Conservation (phyloP, 2,113 vertebrate genomes). For the Cebidichthys violaceus region DNA sequence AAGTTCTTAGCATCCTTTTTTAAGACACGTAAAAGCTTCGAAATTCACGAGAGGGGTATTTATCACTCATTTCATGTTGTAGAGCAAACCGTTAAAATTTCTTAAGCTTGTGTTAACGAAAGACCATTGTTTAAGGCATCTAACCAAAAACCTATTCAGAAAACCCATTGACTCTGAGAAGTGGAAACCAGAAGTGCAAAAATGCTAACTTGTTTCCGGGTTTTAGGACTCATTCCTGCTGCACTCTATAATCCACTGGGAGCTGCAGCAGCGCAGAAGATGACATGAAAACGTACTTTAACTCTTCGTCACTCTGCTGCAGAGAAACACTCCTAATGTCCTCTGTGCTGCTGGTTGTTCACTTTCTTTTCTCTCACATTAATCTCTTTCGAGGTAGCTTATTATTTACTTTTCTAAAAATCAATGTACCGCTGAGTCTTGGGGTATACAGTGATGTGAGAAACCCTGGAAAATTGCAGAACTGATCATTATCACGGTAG, state of each 20-base stretch:
- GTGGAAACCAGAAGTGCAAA: not conserved
- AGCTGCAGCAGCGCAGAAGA: constrained; percentile 1
- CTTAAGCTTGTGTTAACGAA: not conserved
- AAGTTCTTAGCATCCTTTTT: too few species aligned
- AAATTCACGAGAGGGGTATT: not conserved
- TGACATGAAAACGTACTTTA: constrained; percentile 9
- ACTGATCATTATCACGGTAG: constrained; percentile 46
- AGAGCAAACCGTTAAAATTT: not conserved
- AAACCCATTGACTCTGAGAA: not conserved
- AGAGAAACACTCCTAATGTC: constrained; percentile 27
- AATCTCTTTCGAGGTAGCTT: constrained; percentile 12
- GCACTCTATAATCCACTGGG: not conserved
- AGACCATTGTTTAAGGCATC: not conserved
- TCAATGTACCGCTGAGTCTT: constrained; percentile 21
- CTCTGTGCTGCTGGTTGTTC: not conserved
- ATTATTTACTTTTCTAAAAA: constrained; percentile 46
- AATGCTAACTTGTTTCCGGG: too few species aligned
- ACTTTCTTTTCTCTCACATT: constrained; percentile 22
- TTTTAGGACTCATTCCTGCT: not conserved
- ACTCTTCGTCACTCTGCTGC: constrained; percentile 5
- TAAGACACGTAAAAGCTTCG: not conserved
- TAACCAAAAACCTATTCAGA: not conserved
- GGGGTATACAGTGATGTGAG: constrained; percentile 13
- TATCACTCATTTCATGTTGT: not conserved
- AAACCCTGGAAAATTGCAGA: constrained; percentile 41